A percentile compares a stretch with the other conserved stretches of the same genome.
These are phyloP conservation scores for Syrista parreyssii DNA, from an alignment of 2,888 invertebrate genomes.

Conservation along the genomic window DNA sequence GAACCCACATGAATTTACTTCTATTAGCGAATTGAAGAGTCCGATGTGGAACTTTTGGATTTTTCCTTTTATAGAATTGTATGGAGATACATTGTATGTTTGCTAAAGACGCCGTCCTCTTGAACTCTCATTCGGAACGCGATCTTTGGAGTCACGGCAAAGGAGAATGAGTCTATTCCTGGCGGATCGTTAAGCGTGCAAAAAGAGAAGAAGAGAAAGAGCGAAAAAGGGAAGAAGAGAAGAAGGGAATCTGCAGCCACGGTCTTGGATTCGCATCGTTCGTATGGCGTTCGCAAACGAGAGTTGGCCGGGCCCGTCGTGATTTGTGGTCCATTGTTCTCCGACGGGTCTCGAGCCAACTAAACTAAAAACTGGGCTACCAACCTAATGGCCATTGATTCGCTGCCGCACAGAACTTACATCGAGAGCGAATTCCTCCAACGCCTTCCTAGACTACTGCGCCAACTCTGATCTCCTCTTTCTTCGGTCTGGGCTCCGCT, in stretches of 20 bases:
- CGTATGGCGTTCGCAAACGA: constrained; percentile 42
- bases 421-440: not conserved
- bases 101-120: too few relatives aligned
- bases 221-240: not conserved
- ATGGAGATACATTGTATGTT: too few relatives aligned
- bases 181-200: not conserved
- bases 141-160: too few relatives aligned
- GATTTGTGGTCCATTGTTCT: constrained; percentile 61
- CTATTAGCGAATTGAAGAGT: too few relatives aligned
- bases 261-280: too few relatives aligned
- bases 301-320: constrained; percentile 50
- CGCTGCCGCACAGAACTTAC: constrained; percentile 10
- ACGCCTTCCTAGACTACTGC: too few relatives aligned
- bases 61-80: not conserved
- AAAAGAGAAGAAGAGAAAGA: not conserved
- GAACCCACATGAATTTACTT: too few relatives aligned
- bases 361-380: constrained; percentile 52
- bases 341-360: constrained; percentile 12
- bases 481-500: too few relatives aligned
- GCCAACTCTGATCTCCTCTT: too few relatives aligned
- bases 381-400: constrained; percentile 53
- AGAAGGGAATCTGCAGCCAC: not conserved
- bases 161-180: not conserved
- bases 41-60: too few relatives aligned
- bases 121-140: too few relatives aligned